Percentiles rank a stretch among this genome's conserved stretches.
These are phyloP conservation scores for Pomatostomus ruficeps DNA, from an alignment of 2,113 vertebrate species.

Conservation along the genomic window DNA sequence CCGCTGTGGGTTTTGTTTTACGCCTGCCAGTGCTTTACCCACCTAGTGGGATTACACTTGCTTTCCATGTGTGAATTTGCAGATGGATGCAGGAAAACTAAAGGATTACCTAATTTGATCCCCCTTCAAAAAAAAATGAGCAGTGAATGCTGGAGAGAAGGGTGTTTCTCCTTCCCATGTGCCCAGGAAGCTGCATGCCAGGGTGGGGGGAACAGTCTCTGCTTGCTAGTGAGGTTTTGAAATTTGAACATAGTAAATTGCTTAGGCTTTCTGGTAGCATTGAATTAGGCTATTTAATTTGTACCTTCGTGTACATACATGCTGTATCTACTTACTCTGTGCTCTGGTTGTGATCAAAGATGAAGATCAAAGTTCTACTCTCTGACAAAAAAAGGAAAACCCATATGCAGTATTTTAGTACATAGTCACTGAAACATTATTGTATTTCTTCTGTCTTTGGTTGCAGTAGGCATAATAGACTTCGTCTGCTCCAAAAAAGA, in stretches of 20 bases:
- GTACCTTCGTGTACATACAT: fast-evolving
- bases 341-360: background rate
- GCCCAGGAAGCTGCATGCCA: too few species aligned
- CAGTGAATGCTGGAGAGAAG: background rate
- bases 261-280: background rate
- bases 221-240: background rate
- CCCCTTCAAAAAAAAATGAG: background rate
- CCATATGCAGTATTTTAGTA: background rate
- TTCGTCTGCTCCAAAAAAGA: background rate
- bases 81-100: background rate
- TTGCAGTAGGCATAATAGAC: background rate
- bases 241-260: background rate
- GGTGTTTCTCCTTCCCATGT: fast-evolving
- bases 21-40: background rate
- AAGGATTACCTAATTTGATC: background rate
- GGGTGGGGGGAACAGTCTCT: background rate
- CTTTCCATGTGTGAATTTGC: background rate
- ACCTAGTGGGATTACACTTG: background rate
- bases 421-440: background rate
- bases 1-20: background rate
- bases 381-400: background rate
- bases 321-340: background rate
- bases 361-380: background rate
- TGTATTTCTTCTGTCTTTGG: background rate
- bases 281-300: background rate